phyloP scores from a whole-genome alignment of 2,888 invertebrate species.

The Crossocerus cetratus region DNA sequence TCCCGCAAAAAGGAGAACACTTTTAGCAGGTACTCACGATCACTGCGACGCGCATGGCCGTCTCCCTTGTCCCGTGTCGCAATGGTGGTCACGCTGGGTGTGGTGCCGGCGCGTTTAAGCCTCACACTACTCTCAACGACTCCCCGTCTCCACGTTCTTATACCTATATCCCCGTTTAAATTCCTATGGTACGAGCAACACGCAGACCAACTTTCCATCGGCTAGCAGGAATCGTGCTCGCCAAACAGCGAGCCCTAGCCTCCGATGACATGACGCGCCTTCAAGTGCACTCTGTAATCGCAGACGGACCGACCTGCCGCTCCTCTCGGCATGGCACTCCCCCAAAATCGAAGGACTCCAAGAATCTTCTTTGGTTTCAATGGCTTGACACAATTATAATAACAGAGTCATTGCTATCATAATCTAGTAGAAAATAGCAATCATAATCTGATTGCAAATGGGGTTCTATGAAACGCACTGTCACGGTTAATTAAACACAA shows the following conservation, averaged over 20 bases:
- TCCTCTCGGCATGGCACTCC: not conserved
- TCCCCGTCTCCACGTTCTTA: slow-evolving; percentile 72
- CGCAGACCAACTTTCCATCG: slow-evolving; percentile 64
- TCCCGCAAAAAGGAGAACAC: slow-evolving; percentile 20
- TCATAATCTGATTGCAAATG: too few species aligned
- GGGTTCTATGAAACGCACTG: too few species aligned
- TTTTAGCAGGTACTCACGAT: slow-evolving; percentile 63
- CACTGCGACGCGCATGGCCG: slow-evolving; percentile 59
- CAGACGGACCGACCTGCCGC: not conserved
- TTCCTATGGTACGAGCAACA: slow-evolving; percentile 62
- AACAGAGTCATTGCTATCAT: too few species aligned
- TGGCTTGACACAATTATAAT: too few species aligned
- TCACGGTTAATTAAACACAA: too few species aligned
- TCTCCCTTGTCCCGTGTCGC: slow-evolving; percentile 53
- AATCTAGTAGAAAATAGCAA: too few species aligned
- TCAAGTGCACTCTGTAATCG: slow-evolving; percentile 7
- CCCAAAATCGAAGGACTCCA: too few species aligned
- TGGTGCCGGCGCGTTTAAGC: slow-evolving; percentile 69
- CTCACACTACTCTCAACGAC: slow-evolving; percentile 71
- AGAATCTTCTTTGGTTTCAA: too few species aligned
- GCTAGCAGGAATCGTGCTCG: slow-evolving; percentile 53
- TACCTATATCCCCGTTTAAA: slow-evolving; percentile 74
- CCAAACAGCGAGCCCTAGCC: slow-evolving; percentile 28
- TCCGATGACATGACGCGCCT: slow-evolving; percentile 34
- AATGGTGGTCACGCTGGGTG: slow-evolving; percentile 68